Percentiles rank a stretch among this genome's conserved stretches.
Conservation (phyloP, 2,797 vertebrate genomes). For the Psittacula derbiana region DNA sequence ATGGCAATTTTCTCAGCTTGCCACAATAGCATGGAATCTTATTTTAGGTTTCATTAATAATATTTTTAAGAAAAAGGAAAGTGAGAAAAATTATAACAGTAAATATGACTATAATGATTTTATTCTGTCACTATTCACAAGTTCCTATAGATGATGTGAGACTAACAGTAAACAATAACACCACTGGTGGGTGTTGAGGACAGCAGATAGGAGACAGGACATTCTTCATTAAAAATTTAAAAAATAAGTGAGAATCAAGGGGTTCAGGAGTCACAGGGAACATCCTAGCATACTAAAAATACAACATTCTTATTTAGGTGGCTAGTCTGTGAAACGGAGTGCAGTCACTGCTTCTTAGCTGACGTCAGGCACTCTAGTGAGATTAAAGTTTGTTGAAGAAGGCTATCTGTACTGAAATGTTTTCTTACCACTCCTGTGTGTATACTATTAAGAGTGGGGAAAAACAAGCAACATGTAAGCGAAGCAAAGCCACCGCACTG, state of each 20-base stretch:
- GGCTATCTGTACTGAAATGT: not conserved
- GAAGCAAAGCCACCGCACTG: not conserved
- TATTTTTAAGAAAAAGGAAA: not conserved
- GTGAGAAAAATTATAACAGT: not conserved
- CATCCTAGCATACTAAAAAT: not conserved
- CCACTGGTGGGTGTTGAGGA: not conserved
- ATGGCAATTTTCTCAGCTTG: not conserved
- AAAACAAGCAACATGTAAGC: not conserved
- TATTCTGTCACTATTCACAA: not conserved
- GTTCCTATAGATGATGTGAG: not conserved
- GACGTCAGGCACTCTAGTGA: not conserved
- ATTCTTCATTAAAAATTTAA: not conserved
- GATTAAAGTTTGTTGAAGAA: not conserved
- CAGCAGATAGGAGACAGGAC: not conserved
- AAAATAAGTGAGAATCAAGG: not conserved
- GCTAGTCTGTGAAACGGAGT: not conserved
- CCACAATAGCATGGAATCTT: not conserved
- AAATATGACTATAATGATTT: not conserved
- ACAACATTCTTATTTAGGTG: not conserved
- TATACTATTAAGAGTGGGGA: not conserved
- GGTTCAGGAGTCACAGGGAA: not conserved
- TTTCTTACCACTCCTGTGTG: not conserved
- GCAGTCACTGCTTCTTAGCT: not conserved
- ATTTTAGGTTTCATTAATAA: not conserved
- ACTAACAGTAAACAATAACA: not conserved